A percentile compares a stretch with the other conserved stretches of the same genome.
These are phyloP conservation scores for Microplitis deprimator DNA, from an alignment of 2,888 invertebrate genomes.

Conservation along the genomic window DNA sequence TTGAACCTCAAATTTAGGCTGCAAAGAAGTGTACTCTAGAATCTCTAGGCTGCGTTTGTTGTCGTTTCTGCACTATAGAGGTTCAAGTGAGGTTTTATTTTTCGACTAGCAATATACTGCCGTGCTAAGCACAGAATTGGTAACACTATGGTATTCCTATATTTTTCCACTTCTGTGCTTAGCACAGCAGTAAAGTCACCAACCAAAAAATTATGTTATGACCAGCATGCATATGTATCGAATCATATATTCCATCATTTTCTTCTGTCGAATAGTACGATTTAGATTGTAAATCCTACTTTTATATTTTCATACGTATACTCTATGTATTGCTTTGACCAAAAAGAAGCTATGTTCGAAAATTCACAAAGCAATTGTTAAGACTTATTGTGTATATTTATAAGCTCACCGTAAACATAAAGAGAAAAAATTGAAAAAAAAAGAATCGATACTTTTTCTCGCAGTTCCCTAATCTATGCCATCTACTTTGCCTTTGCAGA, in stretches of 20 bases:
- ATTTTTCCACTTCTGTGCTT: too few species aligned
- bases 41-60: too few species aligned
- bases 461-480: constrained; percentile 44
- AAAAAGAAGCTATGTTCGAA: neutral
- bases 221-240: neutral
- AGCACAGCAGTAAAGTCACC: too few species aligned
- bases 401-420: constrained; percentile 44
- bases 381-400: constrained; percentile 58
- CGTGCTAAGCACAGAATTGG: too few species aligned
- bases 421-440: constrained; percentile 14
- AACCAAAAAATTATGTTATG: neutral
- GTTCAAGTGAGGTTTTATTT: too few species aligned
- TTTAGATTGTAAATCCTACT: neutral
- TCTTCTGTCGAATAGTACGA: neutral
- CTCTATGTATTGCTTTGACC: neutral
- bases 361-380: constrained; percentile 51
- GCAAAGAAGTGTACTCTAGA: too few species aligned
- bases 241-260: neutral
- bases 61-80: too few species aligned
- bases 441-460: constrained; percentile 44
- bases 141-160: too few species aligned
- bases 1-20: too few species aligned
- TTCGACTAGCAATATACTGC: too few species aligned
- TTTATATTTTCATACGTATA: neutral
- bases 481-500: constrained; percentile 37